Base-by-base conservation (phyloP, 2,113 vertebrate genomes). In the Stomatorhinus ivindoensis region DNA sequence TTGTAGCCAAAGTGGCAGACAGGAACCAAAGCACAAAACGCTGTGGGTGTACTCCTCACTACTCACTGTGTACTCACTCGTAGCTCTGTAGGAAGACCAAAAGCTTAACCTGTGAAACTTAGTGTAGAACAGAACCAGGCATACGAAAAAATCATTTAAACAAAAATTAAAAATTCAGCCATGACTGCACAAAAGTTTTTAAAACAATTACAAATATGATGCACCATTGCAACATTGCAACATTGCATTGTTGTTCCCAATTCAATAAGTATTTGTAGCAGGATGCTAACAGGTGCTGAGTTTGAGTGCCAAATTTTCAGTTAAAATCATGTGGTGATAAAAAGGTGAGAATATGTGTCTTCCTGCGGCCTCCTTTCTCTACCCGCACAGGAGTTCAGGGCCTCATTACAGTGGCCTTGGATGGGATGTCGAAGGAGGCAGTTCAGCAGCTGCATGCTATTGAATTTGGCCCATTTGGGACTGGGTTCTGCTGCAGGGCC, bases 351-450 rank as follows among this genome's bases (percentile, higher is more conserved):
- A 27, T 13, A 44, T 19, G 4, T 82, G 35, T 44, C 76, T 44
- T 82, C 19, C 39, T 82, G 39, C 0, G 76, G 31, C 31, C 19
- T 21, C 15, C 31, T 65, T 42, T 65, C 31, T 7, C 53, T 17
- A 42, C 39, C 19, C 35, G 0, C 21, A 17, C 53, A 88, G 87
- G 87, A 42, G 87, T 88, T 21, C 15, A n/a, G 6, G 87, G 87
- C 17, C 87, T 88, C 24, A 73, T 88, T 27, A 88, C 87, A 48
- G 87, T 88, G 58, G 87, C 61, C 27, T 65, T 88, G 61, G 87
- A 88, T 61, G 61, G 61, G n/a, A 73, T 55, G 19, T 47, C 61
- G n/a, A 53, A 87, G 35, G 86, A 87, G 35, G 61, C 44, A 15
- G 21, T 88, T 76, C 58, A 73, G 24, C 13, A 73, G 58, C 24